Percentiles rank a stretch among this genome's conserved stretches.
phyloP scores from a whole-genome alignment of 2,797 vertebrate genomes.

The Myripristis jacobus region DNA sequence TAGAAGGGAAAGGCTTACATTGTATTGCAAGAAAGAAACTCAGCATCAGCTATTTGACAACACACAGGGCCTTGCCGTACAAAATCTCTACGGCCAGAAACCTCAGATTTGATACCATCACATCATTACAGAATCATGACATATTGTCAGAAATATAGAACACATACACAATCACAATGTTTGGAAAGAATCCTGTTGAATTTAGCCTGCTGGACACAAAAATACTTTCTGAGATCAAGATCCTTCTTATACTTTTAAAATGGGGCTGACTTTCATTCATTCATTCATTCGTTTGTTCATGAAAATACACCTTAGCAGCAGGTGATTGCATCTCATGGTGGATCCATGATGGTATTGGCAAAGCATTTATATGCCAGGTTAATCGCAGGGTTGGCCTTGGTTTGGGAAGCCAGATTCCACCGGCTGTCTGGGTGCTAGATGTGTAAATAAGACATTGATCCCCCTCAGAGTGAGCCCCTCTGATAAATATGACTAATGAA shows the following conservation, averaged over 20 bases:
- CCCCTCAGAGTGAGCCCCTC: constrained; percentile 59
- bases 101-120: no score
- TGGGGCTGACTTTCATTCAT: not conserved
- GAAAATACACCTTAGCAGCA: constrained; percentile 55
- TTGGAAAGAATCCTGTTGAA: no score
- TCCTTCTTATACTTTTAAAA: constrained; percentile 6
- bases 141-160: not conserved
- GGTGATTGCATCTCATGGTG: constrained; percentile 58
- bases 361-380: constrained; percentile 75
- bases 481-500: constrained; percentile 83
- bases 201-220: no score
- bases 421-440: constrained; percentile 64
- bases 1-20: no score
- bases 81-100: no score
- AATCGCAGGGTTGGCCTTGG: constrained; percentile 58
- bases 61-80: no score
- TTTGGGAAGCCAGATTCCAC: constrained; percentile 43
- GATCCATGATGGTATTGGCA: constrained; percentile 70
- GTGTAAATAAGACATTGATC: constrained; percentile 85
- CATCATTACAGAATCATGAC: no score
- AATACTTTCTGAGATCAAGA: no score
- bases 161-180: not conserved
- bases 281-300: constrained; percentile 29
- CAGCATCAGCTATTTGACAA: no score
- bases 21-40: no score